Percentiles rank a stretch among this genome's conserved stretches.
Evolutionary conservation across 1,140 invertebrate genomes (phyloP).

Genomic region (Chrysomallon squamiferum): DNA sequence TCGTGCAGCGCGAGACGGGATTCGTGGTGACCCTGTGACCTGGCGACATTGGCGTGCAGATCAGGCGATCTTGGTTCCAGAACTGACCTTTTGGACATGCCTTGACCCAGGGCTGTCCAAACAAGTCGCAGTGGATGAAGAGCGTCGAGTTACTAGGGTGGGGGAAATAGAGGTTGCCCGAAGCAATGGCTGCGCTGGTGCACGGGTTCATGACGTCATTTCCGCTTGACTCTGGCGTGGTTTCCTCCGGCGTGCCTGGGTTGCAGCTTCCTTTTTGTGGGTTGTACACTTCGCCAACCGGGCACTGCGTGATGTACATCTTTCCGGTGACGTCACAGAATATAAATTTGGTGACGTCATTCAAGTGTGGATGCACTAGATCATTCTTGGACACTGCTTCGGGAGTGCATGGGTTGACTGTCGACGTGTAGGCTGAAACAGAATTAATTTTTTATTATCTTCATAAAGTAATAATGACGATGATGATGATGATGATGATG

Average conservation of each 20-base stretch:
- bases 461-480: too few relatives aligned
- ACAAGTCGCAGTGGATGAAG: constrained; percentile 9
- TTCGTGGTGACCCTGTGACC: too few relatives aligned
- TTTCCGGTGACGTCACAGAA: constrained; percentile 28
- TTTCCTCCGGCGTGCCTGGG: neutral
- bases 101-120: constrained; percentile 8
- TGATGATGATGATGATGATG: too few relatives aligned
- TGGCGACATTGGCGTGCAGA: neutral
- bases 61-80: neutral
- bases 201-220: neutral
- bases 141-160: neutral
- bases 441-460: too few relatives aligned
- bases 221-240: neutral
- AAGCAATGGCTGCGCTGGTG: neutral
- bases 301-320: constrained; percentile 37
- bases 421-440: too few relatives aligned
- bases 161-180: constrained; percentile 8
- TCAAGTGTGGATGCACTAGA: constrained; percentile 23
- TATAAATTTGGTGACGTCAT: constrained; percentile 30
- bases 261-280: constrained; percentile 3
- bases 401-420: constrained; percentile 21
- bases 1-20: neutral
- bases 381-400: constrained; percentile 6
- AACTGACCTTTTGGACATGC: neutral
- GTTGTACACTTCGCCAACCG: constrained; percentile 16